phyloP scores from a whole-genome alignment of 37 sponge, comb jelly and placozoan genomes.

The Lycopodina hypogea region DNA sequence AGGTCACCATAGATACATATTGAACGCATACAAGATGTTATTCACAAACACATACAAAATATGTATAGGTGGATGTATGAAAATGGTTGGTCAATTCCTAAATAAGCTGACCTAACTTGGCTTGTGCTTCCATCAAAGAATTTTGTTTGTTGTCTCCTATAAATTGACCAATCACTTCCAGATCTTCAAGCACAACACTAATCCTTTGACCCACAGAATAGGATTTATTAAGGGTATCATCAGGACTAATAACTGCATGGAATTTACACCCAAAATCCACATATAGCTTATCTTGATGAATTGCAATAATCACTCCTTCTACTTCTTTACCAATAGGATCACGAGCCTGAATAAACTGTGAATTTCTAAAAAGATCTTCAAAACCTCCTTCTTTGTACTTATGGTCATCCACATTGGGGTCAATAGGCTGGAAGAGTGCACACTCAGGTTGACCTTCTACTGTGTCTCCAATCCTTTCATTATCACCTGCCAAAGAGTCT shows the following conservation, averaged over 20 bases:
- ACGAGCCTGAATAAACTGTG: conserved; percentile 27
- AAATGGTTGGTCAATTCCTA: too few species aligned
- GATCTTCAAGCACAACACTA: conserved; percentile 36
- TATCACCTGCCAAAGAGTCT: neutral
- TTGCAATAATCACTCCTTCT: conserved; percentile 54
- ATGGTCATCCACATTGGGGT: neutral
- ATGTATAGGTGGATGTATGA: too few species aligned
- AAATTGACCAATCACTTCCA: conserved; percentile 60
- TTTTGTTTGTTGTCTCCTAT: conserved; percentile 45
- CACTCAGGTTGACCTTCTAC: neutral
- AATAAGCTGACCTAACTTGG: conserved; percentile 5
- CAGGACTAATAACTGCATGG: conserved; percentile 58
- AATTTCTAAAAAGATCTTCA: conserved; percentile 22
- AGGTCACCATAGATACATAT: too few species aligned
- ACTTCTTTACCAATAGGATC: conserved; percentile 47
- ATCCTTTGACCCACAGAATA: conserved; percentile 32
- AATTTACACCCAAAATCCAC: conserved; percentile 81
- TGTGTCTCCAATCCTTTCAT: neutral
- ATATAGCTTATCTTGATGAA: conserved; percentile 49
- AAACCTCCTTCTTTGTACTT: conserved; percentile 17
- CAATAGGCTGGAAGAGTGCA: neutral
- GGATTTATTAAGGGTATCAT: neutral
- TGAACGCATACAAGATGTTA: too few species aligned
- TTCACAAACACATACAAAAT: too few species aligned
- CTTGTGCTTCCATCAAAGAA: conserved; percentile 58